Base-by-base conservation (phyloP, 2,113 vertebrate species). In the Myotis brandtii region DNA sequence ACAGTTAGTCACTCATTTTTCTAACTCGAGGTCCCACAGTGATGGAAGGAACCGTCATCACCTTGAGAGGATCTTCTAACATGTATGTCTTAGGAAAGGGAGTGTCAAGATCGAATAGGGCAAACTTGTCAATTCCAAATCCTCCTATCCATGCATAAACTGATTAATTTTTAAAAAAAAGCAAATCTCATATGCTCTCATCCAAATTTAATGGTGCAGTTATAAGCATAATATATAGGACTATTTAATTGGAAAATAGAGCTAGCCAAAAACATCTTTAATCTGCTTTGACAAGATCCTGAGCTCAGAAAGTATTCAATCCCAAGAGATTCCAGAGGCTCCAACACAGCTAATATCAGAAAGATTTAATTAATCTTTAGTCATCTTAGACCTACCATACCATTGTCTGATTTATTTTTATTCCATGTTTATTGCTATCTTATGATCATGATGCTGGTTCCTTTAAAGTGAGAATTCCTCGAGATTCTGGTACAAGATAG, bases 251-350 rank as follows among this genome's bases (percentile, higher is more conserved):
- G 59, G 86, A 77, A 89, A 82, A 21, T 12, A 50, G 34, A 43
- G 62, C 67, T 93, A 89, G 59, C 30, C 77, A 84, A 86, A 90
- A 69, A 67, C 25, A n/a, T 32, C 40, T 54, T 80, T 34, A 89
- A 52, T 82, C 46, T 92, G 20, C 54, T 85, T 85, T 95, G 87
- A 64, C 17, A 91, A 96, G 62, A 79, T 73, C 34, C 54, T 48
- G 27, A 85, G 5, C 13, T 82, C 62, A 93, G 20, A 27, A 88
- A 81, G 69, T 81, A 10, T 66, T 88, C n/a, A 81, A 34, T 37
- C 46, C 37, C 67, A 77, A 59, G 67, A 82, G 52, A 86, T 11
- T 85, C 66, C 83, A 86, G 40, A 46, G 20, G 23, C 40, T 89
- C 69, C 54, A 83, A 56, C 8, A 32, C 21, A 40, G n/a, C 69